Conservation (phyloP, 1,140 invertebrate genomes). For the Pseudomyrmex flavicornis region DNA sequence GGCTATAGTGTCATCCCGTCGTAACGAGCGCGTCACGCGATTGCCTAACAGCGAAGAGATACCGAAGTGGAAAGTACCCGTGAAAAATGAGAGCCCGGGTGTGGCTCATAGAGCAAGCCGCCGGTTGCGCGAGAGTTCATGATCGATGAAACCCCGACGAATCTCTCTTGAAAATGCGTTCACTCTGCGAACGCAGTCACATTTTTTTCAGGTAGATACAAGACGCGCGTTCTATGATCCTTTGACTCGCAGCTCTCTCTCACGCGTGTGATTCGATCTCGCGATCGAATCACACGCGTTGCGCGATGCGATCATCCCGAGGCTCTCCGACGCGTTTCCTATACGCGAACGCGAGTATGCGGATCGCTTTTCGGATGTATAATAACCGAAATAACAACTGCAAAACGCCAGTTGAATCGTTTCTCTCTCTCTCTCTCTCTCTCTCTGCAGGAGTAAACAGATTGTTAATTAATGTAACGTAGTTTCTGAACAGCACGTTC, state of each 20-base stretch:
- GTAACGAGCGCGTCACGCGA: constrained; percentile 69
- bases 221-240: constrained; percentile 38
- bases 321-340: background rate
- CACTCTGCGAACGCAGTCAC: background rate
- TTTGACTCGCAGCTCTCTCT: constrained; percentile 70
- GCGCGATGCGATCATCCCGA: background rate
- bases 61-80: constrained; percentile 64
- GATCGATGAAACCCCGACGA: constrained; percentile 70
- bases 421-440: too few species aligned
- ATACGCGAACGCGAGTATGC: background rate
- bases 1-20: constrained; percentile 45
- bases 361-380: background rate
- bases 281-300: background rate
- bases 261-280: constrained; percentile 36
- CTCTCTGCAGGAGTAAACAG: background rate
- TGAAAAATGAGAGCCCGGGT: constrained; percentile 73
- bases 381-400: too few species aligned
- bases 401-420: background rate
- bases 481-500: background rate
- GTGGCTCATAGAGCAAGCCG: constrained; percentile 6
- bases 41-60: constrained; percentile 64
- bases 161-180: constrained; percentile 65
- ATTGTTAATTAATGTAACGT: background rate
- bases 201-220: background rate
- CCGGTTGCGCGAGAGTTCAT: constrained; percentile 68